Evolutionary conservation across 2,113 vertebrate genomes (phyloP), one percentile per base, ranked within the genome.

Genomic region (Chamaetylas fuelleborni): DNA sequence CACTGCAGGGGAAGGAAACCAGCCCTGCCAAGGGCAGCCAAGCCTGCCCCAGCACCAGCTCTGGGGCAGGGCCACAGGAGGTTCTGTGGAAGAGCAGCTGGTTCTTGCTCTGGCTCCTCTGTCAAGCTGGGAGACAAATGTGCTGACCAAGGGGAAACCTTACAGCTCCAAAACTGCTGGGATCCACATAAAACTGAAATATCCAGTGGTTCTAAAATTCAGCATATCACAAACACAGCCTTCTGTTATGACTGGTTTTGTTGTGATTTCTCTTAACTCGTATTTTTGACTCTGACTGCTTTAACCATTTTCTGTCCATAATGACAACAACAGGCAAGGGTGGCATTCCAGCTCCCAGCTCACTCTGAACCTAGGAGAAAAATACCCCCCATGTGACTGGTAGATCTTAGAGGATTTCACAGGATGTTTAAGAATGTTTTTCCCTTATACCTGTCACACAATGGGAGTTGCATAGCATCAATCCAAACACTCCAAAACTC

Each of bases 11-110:
- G 57, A 72, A 72, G 45, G 65, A 82, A 89, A 60, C 2, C 12
- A 74, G 24, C 26, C 25, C 29, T 94, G n/a, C 14, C 65, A 53
- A 61, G 47, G 43, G 17, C 71, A 80, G 34, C 29, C 70, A 86
- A 57, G 20, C 14, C 31, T 31, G 12, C 3, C 26, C 18, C 31
- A 42, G 40, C 1, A 5, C 22, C 0, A 0, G 1, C 33, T 33
- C 20, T 9, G 24, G 51, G n/a, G 8, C 36, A 81, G 15, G 36
- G 60, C 22, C 18, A 31, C 0, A 2, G 26, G 10, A 36, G 26
- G 22, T 3, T 34, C 48, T 64, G 31, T 28, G 38, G 38, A 43
- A 34, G 24, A 43, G 60, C 24, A 53, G 36, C 14, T 69, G 65
- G 26, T 6, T 82, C 84, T 72, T 62, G 29, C 20, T 73, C 62